Evolutionary conservation across 2,888 invertebrate genomes (phyloP).

Genomic region (Trichacis sp.): DNA sequence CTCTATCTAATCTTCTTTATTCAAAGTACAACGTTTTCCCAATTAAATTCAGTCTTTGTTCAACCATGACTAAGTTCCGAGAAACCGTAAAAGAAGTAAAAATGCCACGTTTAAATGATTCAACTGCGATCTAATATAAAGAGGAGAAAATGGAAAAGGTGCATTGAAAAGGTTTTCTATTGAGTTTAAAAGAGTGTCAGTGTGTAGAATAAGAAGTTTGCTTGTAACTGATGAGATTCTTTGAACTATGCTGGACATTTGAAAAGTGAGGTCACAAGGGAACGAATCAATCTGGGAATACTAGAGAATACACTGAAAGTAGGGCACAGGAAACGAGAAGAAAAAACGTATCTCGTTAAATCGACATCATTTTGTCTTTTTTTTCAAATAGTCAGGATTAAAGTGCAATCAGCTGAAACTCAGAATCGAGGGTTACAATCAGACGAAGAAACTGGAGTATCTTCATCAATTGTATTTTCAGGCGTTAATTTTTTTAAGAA

Average conservation of each 20-base stretch:
- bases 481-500: too few relatives aligned
- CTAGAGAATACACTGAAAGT: constrained; percentile 1
- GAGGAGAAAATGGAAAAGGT: too few relatives aligned
- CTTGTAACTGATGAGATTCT: constrained; percentile 2
- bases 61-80: neutral
- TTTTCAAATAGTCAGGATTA: constrained; percentile 4
- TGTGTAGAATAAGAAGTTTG: neutral
- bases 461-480: neutral
- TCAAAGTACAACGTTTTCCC: neutral
- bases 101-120: too few relatives aligned
- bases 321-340: neutral
- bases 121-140: too few relatives aligned
- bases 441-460: neutral
- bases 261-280: constrained; percentile 9
- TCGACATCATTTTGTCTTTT: constrained; percentile 7
- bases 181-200: neutral
- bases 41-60: neutral
- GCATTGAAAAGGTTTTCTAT: neutral
- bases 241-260: constrained; percentile 1
- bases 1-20: neutral
- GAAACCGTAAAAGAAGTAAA: too few relatives aligned
- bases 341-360: constrained; percentile 8
- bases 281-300: constrained; percentile 11
- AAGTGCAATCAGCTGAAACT: constrained; percentile 20
- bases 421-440: constrained; percentile 11